Base-by-base conservation (phyloP, 2,797 vertebrate species). In the Anabacerthia variegaticeps region DNA sequence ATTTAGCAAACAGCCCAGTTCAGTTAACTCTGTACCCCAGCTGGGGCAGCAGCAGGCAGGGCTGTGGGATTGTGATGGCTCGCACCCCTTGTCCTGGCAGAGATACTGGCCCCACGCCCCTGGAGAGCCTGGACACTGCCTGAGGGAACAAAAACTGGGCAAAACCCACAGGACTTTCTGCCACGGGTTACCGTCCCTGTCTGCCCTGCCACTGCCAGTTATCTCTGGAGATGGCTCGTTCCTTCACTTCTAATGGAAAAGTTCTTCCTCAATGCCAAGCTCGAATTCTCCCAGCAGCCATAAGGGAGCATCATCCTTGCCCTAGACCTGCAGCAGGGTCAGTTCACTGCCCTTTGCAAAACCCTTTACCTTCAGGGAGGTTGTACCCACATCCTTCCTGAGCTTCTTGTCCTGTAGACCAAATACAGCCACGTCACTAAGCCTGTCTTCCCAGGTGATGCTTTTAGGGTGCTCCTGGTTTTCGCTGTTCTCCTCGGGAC, bases 51-150 rank as follows among this genome's bases (percentile, higher is more conserved):
- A 37, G 74, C 21, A 43, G 36, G 21, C 24, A 43, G 67, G 34
- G 20, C 59, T 23, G 2, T 0, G 17, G 21, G 28, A 22, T 3
- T 16, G 1, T 0, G 16, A 12, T 0, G 43, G 10, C 22, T 21
- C 24, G 0, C 10, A 5, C 6, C 32, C 11, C 23, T 49, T 7
- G 37, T 51, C 22, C 58, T 6, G 1, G 8, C 11, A 4, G 8
- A 34, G 28, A 21, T 0, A 18, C 19, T 4, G 12, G 21, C n/a
- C n/a, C 10, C n/a, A 8, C 0, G 3, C 19, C 19, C 4, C 3
- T 0, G 7, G 10, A 6, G 3, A 6, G 4, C 11, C 20, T 8
- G 12, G 12, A 10, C 27, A 0, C 20, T 9, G 14, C 32, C 19
- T 16, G 4, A 21, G 19, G 43, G 18, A 48, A 66, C n/a, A 36